These are phyloP conservation scores for Halesus radiatus DNA, from an alignment of 1,140 invertebrate genomes.

Conservation along the genomic window DNA sequence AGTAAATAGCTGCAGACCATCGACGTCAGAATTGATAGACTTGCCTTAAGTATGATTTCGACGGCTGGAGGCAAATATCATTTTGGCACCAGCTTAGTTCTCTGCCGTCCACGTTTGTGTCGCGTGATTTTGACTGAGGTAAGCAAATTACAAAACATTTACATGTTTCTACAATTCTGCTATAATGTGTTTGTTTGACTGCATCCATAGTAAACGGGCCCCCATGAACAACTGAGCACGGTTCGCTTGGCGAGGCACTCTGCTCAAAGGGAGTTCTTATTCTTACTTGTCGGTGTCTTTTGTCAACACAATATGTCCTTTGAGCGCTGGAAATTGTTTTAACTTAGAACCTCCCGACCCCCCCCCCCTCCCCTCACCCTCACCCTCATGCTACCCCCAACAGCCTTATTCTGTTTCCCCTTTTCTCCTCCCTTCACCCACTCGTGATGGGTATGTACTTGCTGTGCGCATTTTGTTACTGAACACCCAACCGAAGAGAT, in stretches of 20 bases:
- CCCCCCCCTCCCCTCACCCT: neutral
- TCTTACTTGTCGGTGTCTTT: constrained; percentile 53
- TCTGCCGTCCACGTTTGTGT: too few relatives aligned
- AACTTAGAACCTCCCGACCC: constrained; percentile 42
- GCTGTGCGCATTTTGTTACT: constrained; percentile 24
- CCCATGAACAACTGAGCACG: neutral
- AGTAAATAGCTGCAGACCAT: too few relatives aligned
- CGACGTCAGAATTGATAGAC: too few relatives aligned
- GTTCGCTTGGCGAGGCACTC: constrained; percentile 7
- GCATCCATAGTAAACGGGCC: too few relatives aligned
- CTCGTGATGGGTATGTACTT: neutral
- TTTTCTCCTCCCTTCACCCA: neutral
- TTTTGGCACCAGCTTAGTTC: too few relatives aligned
- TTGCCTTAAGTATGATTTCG: too few relatives aligned
- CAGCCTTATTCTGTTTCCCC: neutral
- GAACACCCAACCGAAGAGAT: constrained; percentile 3
- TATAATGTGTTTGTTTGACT: too few relatives aligned
- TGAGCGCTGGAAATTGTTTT: constrained; percentile 57
- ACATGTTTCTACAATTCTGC: too few relatives aligned
- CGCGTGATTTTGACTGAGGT: too few relatives aligned
- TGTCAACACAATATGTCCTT: constrained; percentile 58
- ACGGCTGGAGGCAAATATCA: too few relatives aligned
- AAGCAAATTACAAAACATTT: too few relatives aligned
- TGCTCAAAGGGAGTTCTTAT: constrained; percentile 52
- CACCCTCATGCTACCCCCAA: neutral